Evolutionary conservation across 2,888 invertebrate species (phyloP).

Genomic region (Auanema sp.): DNA sequence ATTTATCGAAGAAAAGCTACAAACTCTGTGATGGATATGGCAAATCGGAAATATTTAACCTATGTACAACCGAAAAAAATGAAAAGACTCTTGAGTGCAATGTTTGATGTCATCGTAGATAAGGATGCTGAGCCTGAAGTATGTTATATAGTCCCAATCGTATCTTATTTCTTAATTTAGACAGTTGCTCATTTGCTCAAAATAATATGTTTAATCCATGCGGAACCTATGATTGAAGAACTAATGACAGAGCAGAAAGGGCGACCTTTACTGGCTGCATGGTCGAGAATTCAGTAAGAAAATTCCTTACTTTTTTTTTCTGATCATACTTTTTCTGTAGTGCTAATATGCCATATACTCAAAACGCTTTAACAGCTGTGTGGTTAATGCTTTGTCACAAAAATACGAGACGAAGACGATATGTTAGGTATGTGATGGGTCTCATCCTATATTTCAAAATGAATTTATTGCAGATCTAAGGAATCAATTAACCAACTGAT

Average conservation of each 20-base stretch:
- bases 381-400: background rate
- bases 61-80: background rate
- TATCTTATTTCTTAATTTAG: background rate
- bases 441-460: background rate
- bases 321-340: background rate
- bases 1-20: constrained; percentile 1
- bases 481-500: background rate
- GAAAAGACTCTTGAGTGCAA: background rate
- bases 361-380: constrained; percentile 1
- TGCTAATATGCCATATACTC: constrained; percentile 1
- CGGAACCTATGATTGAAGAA: background rate
- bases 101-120: constrained; percentile 2
- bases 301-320: background rate
- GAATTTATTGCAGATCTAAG: background rate
- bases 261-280: background rate
- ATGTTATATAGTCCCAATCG: background rate
- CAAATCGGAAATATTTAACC: background rate
- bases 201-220: background rate
- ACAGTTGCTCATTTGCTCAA: background rate
- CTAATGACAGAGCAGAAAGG: background rate
- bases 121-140: background rate
- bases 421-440: background rate
- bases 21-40: background rate
- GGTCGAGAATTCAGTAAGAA: background rate
- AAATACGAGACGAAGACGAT: background rate